Evolutionary conservation across 2,797 vertebrate species (phyloP), one percentile per base, ranked within the genome.

Genomic region (Mionectes olivaceus): DNA sequence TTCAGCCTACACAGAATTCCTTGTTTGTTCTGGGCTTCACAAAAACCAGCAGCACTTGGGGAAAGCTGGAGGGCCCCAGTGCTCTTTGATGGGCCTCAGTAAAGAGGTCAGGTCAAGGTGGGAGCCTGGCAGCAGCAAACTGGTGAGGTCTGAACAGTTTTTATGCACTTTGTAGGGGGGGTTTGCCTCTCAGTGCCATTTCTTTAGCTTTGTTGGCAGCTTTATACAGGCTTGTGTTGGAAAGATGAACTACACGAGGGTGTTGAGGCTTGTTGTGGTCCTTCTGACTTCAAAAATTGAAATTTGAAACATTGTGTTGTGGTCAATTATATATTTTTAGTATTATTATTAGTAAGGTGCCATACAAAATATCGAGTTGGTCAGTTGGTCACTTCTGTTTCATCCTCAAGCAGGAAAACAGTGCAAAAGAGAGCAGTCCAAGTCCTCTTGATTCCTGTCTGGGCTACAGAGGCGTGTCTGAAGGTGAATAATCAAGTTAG

Each of bases 231-330:
- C 57, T 78, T 18, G 30, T 74, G 28, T 32, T 78, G 53, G 27
- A 83, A 74, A 73, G 4, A 1, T 16, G 24, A 83, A 21, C 35
- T 52, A 2, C 1, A 2, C 1, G 1, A 14, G 17, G 24, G 1
- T 60, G 5, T 52, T 0, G 2, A 63, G 56, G 19, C 24, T 46
- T 69, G 37, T 39, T 0, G 0, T 46, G 64, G 30, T 30, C 32
- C 13, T 80, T 73, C 28, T 52, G 25, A 33, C 21, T 71, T 92
- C 3, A 52, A 65, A 81, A 78, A 35, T 6, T 30, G 37, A 61
- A 39, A 43, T 75, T 30, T 59, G 27, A 30, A 67, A 27, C 7
- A 0, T 19, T 13, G 10, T 55, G 35, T 33, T 71, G 12, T 28
- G 16, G 10, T 52, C 46, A 49, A 80, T 56, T 39, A 5, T 52